A percentile compares a stretch with the other conserved stretches of the same genome.
Evolutionary conservation across 1,140 invertebrate species (phyloP).

Genomic region (Idris sp.): DNA sequence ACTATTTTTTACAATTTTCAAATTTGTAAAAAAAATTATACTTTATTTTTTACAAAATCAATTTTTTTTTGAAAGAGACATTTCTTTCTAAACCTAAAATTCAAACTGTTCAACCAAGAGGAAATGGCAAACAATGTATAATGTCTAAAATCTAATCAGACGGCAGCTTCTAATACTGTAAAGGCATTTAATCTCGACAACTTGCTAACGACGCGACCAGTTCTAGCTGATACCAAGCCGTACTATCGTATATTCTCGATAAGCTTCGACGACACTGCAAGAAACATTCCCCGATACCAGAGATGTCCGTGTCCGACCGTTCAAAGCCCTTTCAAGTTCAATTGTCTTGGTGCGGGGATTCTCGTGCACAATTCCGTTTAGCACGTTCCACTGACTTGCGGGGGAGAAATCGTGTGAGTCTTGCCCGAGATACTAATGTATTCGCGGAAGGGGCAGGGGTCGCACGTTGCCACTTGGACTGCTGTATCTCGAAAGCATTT

Average conservation of each 20-base stretch:
- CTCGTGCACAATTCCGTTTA: conserved; percentile 52
- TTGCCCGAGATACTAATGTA: conserved; percentile 60
- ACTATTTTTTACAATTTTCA: too few relatives aligned
- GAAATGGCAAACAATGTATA: conserved; percentile 27
- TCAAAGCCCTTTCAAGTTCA: conserved; percentile 57
- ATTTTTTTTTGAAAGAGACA: too few relatives aligned
- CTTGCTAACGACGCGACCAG: conserved; percentile 79
- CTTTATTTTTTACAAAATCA: too few relatives aligned
- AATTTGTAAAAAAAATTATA: too few relatives aligned
- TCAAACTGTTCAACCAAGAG: conserved; percentile 2
- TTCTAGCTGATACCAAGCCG: conserved; percentile 59
- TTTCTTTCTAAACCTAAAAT: too few relatives aligned
- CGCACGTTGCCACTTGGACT: conserved; percentile 72
- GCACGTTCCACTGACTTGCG: conserved; percentile 53
- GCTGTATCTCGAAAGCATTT: conserved; percentile 73
- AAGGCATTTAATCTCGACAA: conserved; percentile 78
- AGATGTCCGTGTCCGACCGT: conserved; percentile 57
- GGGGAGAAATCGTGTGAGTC: conserved; percentile 54
- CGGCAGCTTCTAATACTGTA: conserved; percentile 74
- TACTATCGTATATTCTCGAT: conserved; percentile 75
- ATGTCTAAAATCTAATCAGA: conserved; percentile 71
- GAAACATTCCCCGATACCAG: conserved; percentile 70
- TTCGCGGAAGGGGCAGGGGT: conserved; percentile 34
- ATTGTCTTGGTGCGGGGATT: conserved; percentile 57
- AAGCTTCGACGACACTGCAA: conserved; percentile 72